Base-by-base conservation (phyloP, 2,797 vertebrate genomes). In the Diglossa cyanea region DNA sequence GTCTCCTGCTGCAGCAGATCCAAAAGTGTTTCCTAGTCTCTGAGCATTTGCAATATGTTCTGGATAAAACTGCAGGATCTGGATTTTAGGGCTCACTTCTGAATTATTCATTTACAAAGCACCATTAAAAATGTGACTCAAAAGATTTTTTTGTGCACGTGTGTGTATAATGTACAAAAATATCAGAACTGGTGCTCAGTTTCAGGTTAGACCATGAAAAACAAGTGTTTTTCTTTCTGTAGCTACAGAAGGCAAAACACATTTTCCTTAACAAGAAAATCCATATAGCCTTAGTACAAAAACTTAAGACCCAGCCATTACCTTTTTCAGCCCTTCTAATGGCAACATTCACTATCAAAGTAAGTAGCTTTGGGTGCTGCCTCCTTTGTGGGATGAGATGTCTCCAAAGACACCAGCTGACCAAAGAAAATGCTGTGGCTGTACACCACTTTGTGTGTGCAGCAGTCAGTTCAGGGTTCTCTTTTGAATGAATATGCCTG, bases 21-120 rank as follows among this genome's bases (percentile, higher is more conserved):
- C 79, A 12, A 92, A 97, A 93, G 11, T 7, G 55, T 58, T 90
- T 93, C 72, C 71, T 28, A 81, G 75, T 57, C 71, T 91, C 79
- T 12, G 71, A 96, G 84, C 90, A 95, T 96, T 96, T 97, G 91
- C 88, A 96, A 78, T 88, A 95, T 96, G 82, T 66, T 91, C 73
- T 95, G 84, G 95, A 93, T 92, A 92, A 94, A 94, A 94, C 68
- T 84, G 92, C 79, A 95, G 67, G 91, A 94, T 93, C 92, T 92
- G 88, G 91, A 91, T 96, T 94, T 95, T 82, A 96, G 75, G 73
- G 77, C 90, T 85, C 37, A 42, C 47, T 93, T 92, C 67, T 85
- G 60, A 96, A 92, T 96, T 90, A 94, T 88, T 94, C 84, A 72
- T 90, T 89, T 86, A 86, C 33, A 89, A 72, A 68, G 50, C 81